phyloP scores from a whole-genome alignment of 2,797 vertebrate genomes.

The Carduelis carduelis region DNA sequence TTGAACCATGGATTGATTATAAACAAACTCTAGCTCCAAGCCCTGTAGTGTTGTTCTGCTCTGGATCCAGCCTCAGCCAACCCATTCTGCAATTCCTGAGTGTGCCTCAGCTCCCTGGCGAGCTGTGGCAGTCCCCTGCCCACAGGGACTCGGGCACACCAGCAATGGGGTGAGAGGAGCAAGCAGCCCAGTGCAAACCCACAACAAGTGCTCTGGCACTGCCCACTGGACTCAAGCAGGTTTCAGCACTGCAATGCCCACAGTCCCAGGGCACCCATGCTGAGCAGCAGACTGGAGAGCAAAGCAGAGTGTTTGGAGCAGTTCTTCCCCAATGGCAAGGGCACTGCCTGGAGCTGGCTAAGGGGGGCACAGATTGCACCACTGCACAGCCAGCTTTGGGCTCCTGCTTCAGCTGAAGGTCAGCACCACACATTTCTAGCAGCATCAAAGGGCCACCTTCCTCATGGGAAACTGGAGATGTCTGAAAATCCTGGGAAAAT shows the following conservation, averaged over 20 bases:
- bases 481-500: neutral
- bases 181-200: rapidly evolving
- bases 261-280: rapidly evolving
- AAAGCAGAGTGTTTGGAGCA: neutral
- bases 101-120: neutral
- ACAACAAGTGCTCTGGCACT: rapidly evolving
- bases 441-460: neutral
- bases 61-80: neutral
- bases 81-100: neutral
- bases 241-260: neutral
- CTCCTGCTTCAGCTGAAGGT: neutral
- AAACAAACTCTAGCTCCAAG: neutral
- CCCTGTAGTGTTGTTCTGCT: neutral
- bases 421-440: neutral
- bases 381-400: neutral
- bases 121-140: neutral
- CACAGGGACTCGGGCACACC: rapidly evolving
- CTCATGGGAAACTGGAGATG: neutral
- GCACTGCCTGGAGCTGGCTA: neutral
- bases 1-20: neutral
- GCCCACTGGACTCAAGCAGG: rapidly evolving
- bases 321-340: rapidly evolving
- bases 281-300: neutral
- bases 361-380: rapidly evolving
- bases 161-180: rapidly evolving